phyloP scores from a whole-genome alignment of 2,797 vertebrate genomes.

The Tokudaia tokunoshimensis region DNA sequence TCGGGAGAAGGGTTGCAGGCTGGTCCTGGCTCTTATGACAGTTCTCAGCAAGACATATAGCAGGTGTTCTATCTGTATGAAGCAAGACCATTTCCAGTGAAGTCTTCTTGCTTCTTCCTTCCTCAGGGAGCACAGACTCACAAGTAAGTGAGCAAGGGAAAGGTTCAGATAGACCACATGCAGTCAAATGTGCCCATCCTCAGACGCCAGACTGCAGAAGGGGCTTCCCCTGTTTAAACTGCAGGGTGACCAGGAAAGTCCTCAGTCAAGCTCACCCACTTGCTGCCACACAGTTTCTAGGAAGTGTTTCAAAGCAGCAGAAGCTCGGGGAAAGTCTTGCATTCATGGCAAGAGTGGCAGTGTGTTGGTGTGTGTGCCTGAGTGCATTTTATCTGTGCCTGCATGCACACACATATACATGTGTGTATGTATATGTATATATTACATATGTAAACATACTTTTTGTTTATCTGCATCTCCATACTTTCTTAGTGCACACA shows the following conservation, averaged over 20 bases:
- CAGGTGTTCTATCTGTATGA: neutral
- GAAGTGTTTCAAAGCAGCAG: neutral
- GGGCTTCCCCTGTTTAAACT: neutral
- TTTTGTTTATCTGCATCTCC: neutral
- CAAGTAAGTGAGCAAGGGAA: neutral
- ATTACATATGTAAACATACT: neutral
- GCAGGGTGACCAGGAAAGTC: neutral
- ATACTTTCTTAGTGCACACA: neutral
- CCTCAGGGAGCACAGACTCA: too few relatives aligned
- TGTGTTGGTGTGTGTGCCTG: neutral
- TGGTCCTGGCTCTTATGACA: neutral
- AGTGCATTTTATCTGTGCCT: neutral
- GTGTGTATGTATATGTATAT: neutral
- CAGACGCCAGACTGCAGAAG: too few relatives aligned
- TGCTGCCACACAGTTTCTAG: rapidly evolving
- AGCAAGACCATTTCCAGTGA: neutral
- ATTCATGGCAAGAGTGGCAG: neutral
- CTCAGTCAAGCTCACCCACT: too few relatives aligned
- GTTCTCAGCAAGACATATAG: neutral
- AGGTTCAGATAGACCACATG: neutral
- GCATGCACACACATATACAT: too few relatives aligned
- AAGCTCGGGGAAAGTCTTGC: neutral
- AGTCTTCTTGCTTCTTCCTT: too few relatives aligned
- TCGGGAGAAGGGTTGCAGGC: neutral
- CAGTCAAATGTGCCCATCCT: neutral